These are phyloP conservation scores for Hiodon alosoides DNA, from an alignment of 2,113 vertebrate genomes.

Conservation along the genomic window DNA sequence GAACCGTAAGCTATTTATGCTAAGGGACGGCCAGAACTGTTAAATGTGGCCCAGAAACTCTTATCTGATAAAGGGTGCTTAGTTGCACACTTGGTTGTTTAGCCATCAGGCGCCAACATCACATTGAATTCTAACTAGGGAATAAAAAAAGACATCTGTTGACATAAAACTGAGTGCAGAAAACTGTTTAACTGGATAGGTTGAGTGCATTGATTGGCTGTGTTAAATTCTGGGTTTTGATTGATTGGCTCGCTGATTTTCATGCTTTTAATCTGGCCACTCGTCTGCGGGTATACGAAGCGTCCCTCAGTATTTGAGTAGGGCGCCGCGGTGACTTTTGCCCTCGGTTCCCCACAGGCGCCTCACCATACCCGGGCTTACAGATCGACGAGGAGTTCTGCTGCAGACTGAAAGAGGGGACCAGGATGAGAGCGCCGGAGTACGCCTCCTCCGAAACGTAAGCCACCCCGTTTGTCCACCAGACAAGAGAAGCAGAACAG, in stretches of 20 bases:
- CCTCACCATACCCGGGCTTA: constrained; percentile 85
- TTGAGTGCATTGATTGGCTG: not conserved
- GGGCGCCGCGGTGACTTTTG: constrained; percentile 16
- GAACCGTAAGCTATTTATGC: too few species aligned
- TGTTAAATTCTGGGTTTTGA: not conserved
- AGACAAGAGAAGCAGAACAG: not conserved
- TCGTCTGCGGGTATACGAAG: too few species aligned
- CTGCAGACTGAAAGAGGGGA: constrained; percentile 83
- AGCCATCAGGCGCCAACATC: too few species aligned
- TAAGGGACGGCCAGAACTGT: too few species aligned
- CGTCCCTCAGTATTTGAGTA: not conserved
- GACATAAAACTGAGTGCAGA: too few species aligned
- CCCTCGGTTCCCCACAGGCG: constrained; percentile 60
- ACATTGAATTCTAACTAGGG: too few species aligned
- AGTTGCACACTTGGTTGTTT: too few species aligned
- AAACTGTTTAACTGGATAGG: not conserved
- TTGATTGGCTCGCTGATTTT: not conserved
- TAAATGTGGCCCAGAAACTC: too few species aligned
- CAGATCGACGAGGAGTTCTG: constrained; percentile 93
- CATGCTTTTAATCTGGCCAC: too few species aligned
- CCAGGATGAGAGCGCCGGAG: constrained; percentile 84
- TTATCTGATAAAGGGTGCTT: too few species aligned
- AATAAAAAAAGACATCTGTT: too few species aligned
- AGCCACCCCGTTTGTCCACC: constrained; percentile 37
- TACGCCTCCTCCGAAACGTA: constrained; percentile 88